Evolutionary conservation across 2,797 vertebrate species (phyloP), one percentile per base, ranked within the genome.

Genomic region (Diplodus puntazzo): DNA sequence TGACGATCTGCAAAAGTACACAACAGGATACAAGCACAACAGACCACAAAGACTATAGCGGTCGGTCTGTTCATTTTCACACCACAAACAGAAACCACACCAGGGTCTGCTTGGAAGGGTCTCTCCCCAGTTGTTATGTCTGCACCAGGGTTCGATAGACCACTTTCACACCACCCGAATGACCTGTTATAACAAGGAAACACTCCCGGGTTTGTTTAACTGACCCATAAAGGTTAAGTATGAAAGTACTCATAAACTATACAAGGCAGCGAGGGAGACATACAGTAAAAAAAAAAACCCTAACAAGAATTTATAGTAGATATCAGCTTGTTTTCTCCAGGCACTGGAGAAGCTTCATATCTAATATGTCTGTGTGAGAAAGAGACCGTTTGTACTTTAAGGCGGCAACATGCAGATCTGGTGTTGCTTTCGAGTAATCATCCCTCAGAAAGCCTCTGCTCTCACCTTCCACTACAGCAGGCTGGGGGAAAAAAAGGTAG

Each of bases 281-380:
- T 73, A 45, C 13, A 61, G 3, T 70, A 16, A 70, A 46, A 66
- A 69, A 66, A 69, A 39, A 45, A 69, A 59, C 18, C 45, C 5
- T 18, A 21, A 30, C 8, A 63, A 23, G 34, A 30, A 39, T 69
- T 81, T 65, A 23, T 5, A 63, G 17, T 13, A 34, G 20, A 46
- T 49, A 13, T 55, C 12, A 34, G 14, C 62, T 49, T 48, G 11
- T 61, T 73, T 34, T 72, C 54, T 13, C 13, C 14, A 12, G 27
- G 20, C 27, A 39, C 39, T 2, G 4, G 17, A 55, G 6, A 59
- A 25, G 13, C 62, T 60, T 62, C 21, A 11, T 34, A 42, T 73
- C 21, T 75, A 23, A 66, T 54, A 42, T 70, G 23, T 77, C 76
- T 75, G 23, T 55, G 16, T 53, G 48, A 68, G 30, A 59, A 50